Evolutionary conservation across 2,797 vertebrate genomes (phyloP), one percentile per base, ranked within the genome.

Genomic region (Artibeus jamaicensis): DNA sequence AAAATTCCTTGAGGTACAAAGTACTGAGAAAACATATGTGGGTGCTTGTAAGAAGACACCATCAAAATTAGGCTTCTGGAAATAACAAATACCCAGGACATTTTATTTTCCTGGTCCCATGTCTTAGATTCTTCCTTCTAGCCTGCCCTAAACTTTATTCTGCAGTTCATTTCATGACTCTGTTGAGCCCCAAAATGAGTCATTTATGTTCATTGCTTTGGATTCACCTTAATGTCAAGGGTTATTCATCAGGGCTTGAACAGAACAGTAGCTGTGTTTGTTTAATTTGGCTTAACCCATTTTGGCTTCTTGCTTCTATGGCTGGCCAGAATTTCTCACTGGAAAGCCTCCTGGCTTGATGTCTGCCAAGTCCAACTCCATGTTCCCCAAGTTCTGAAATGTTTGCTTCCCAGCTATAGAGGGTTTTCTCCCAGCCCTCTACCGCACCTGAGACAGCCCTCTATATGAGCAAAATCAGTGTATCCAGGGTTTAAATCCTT

Each of bases 231-330:
- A 46, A 32, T 71, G 10, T 67, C 1, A 3, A 57, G 12, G 39
- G 24, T 78, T 73, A 86, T n/a, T 84, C 32, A 50, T 91, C 8
- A n/a, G 68, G 37, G 18, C 22, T 83, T 48, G 62, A 94, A 71
- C 1, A 6, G 22, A 42, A 15, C 18, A 46, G 10, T 32, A 62
- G 78, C 29, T 37, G 16, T 81, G 44, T 87, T 73, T 67, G 29
- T 84, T 71, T 81, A 68, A 46, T 71, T 92, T 71, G 22, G n/a
- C 42, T 89, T 90, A 57, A 78, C 2, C 5, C 6, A 37, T 77
- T 44, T 77, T 96, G 89, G 68, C 48, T 81, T 96, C 88, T 92
- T 48, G 22, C 3, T 57, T 65, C 55, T 44, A 8, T 74, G 10
- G 9, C 59, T 90, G 46, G 67, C 70, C 6, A 10, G 29, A 48